These are phyloP conservation scores for Australoheros scitulus DNA, from an alignment of 2,113 vertebrate genomes.

Conservation along the genomic window DNA sequence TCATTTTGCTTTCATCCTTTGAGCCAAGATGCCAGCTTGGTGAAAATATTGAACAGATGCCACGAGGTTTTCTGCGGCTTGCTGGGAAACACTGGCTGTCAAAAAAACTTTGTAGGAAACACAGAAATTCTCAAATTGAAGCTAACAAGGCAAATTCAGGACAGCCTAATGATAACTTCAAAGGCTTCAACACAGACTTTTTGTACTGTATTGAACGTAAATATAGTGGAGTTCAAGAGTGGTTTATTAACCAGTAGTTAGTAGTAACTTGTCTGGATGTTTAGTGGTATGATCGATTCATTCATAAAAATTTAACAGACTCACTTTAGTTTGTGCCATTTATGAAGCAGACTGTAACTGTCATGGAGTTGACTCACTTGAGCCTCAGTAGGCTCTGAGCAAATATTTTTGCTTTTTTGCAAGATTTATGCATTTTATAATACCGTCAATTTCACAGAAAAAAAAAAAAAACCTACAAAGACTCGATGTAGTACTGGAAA, in stretches of 20 bases:
- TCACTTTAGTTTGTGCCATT: background rate
- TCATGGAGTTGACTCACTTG: background rate
- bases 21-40: background rate
- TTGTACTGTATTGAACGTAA: background rate
- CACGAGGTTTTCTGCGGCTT: background rate
- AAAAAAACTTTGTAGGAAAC: background rate
- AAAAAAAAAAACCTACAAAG: background rate
- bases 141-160: background rate
- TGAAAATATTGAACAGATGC: background rate
- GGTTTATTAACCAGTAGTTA: background rate
- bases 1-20: conserved; percentile 1
- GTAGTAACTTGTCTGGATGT: background rate
- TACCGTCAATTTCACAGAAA: background rate
- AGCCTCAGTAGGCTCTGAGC: accelerated
- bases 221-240: background rate
- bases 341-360: background rate
- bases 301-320: background rate
- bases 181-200: background rate
- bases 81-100: background rate
- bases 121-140: background rate
- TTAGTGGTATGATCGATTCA: background rate
- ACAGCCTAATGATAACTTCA: background rate
- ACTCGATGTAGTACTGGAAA: background rate
- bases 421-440: background rate
- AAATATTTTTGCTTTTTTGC: background rate